Base-by-base conservation (phyloP, 2,113 vertebrate genomes). In the Onychostoma macrolepis region DNA sequence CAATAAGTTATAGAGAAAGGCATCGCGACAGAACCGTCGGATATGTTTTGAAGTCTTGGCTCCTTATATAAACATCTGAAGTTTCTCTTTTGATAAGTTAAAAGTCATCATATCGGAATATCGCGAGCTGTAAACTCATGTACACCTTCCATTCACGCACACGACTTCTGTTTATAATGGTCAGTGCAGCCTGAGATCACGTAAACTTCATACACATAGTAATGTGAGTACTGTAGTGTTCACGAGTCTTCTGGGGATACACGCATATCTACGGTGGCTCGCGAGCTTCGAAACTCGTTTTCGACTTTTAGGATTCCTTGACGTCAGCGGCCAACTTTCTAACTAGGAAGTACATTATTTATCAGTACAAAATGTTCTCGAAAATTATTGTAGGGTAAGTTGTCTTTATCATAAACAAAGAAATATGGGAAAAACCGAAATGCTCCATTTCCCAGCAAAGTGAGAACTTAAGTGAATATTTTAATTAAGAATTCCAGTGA, bases 191-290 rank as follows among this genome's bases (percentile, higher is more conserved):
- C 72, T n/a, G 38, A 43, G 38, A 17, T 26, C 24, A 45, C 24
- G 24, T 75, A 26, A 8, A 26, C 12, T n/a, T 28, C 12, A 45
- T 26, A 7, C 12, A 24, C 69, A 71, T 38, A 74, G 26, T 15
- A 45, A 45, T n/a, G 38, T 75, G 24, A 43, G 7, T 36, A 36
- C 33, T 36, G 38, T 6, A 43, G 24, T 26, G 41, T 43, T 78
- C 26, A 4, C 26, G 7, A 78, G n/a, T 21, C 26, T 33, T 11
- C 13, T 2, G 75, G 11, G 8, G 26, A 50, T 48, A 45, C 43
- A 65, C 33, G 13, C 8, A 77, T n/a, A 56, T 21, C 26, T 88
- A 88, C 79, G 87, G 87, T 71, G 84, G 79, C 87, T 21, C 69
- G 77, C 3, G 56, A 2, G 33, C 45, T 13, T 28, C 43, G 33